Conservation (phyloP, 2,113 vertebrate genomes). For the Megaptera novaeangliae region DNA sequence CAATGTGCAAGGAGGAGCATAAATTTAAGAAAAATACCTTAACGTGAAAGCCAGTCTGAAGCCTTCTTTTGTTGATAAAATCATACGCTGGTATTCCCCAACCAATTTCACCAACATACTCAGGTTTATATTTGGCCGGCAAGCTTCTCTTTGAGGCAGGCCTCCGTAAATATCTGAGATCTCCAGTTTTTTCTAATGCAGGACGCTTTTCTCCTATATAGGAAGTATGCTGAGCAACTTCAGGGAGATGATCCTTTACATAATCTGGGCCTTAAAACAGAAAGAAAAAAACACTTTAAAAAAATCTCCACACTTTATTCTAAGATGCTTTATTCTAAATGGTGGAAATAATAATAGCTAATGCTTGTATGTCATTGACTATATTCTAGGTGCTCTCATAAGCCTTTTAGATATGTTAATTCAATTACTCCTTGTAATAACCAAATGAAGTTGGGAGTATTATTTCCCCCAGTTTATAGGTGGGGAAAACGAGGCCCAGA, state of each 20-base stretch:
- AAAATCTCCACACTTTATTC: background rate
- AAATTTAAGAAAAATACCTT: constrained; percentile 74
- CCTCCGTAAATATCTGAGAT: constrained; percentile 78
- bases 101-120: constrained; percentile 77
- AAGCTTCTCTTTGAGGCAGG: constrained; percentile 32
- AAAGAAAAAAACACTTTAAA: background rate
- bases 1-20: background rate
- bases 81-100: constrained; percentile 80
- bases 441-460: background rate
- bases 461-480: background rate
- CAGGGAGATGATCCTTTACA: constrained; percentile 78
- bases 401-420: background rate
- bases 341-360: background rate
- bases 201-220: constrained; percentile 73
- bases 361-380: background rate
- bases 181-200: constrained; percentile 74
- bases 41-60: constrained; percentile 78
- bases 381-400: background rate
- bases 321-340: background rate
- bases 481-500: background rate
- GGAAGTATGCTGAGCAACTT: constrained; percentile 62
- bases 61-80: constrained; percentile 72
- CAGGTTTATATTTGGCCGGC: constrained; percentile 38
- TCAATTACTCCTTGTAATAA: background rate
- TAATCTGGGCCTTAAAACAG: constrained; percentile 81